A percentile compares a stretch with the other conserved stretches of the same genome.
These are phyloP conservation scores for Euphonia xanthogaster DNA, from an alignment of 2,797 vertebrate species.

Conservation along the genomic window DNA sequence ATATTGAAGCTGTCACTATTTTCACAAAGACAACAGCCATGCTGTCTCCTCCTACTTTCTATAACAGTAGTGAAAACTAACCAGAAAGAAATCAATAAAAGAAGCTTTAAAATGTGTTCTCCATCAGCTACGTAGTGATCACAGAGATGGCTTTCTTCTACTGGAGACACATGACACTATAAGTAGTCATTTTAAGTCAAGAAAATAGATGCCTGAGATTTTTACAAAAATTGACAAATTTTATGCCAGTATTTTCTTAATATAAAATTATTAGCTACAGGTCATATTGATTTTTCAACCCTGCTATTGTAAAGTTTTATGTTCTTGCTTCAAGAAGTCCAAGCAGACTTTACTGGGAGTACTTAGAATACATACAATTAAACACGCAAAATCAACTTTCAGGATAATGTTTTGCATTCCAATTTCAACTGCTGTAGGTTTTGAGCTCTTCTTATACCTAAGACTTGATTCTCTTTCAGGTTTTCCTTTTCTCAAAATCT, in stretches of 20 bases:
- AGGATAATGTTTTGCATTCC: neutral
- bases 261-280: neutral
- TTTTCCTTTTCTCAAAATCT: neutral
- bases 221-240: neutral
- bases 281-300: neutral
- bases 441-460: neutral
- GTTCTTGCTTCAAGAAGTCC: neutral
- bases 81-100: neutral
- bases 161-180: neutral
- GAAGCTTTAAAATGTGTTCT: neutral
- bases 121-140: neutral
- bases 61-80: neutral
- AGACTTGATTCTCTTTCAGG: neutral
- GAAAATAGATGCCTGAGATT: neutral
- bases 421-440: neutral
- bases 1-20: neutral
- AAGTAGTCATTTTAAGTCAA: neutral
- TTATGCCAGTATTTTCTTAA: neutral
- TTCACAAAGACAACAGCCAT: neutral
- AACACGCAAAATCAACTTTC: neutral
- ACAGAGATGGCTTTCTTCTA: neutral
- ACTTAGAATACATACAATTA: neutral
- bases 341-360: neutral
- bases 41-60: neutral
- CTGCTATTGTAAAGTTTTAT: neutral